Evolutionary conservation across 2,113 vertebrate species (phyloP).

Genomic region (Tor tambroides): DNA sequence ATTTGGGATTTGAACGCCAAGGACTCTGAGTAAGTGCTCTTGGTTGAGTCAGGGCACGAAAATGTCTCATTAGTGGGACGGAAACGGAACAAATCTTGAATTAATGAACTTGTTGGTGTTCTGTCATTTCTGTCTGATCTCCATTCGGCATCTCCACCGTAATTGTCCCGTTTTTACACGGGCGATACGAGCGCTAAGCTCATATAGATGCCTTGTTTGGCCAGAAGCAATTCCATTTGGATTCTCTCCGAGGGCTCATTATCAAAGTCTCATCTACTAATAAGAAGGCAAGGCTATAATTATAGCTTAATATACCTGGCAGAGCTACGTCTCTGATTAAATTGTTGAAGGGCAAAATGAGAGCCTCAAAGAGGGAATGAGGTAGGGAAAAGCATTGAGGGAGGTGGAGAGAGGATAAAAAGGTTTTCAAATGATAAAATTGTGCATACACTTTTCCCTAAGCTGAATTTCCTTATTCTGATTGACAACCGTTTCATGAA

Average conservation of each 20-base stretch:
- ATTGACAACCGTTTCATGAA: slow-evolving; percentile 48
- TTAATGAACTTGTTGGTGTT: slow-evolving; percentile 34
- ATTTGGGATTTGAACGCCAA: slow-evolving; percentile 1
- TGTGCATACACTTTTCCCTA: slow-evolving; percentile 23
- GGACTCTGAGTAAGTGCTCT: background rate
- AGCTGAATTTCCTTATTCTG: slow-evolving; percentile 20
- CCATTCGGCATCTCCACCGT: slow-evolving; percentile 2
- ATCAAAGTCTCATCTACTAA: slow-evolving; percentile 61
- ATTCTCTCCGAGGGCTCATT: slow-evolving; percentile 46
- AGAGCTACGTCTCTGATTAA: slow-evolving; percentile 56
- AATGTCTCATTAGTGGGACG: slow-evolving; percentile 2
- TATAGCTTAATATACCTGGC: slow-evolving; percentile 61
- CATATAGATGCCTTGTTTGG: slow-evolving; percentile 44
- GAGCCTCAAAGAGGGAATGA: slow-evolving; percentile 9
- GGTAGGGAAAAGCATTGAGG: slow-evolving; percentile 1
- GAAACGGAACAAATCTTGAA: slow-evolving; percentile 14
- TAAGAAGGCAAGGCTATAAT: slow-evolving; percentile 59
- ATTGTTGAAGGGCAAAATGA: slow-evolving; percentile 45
- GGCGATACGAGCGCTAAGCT: background rate
- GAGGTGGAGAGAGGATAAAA: background rate
- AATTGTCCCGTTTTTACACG: slow-evolving; percentile 37
- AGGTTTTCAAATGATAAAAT: background rate
- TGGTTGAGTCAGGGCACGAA: background rate
- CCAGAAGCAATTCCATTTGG: slow-evolving; percentile 55
- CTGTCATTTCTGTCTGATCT: slow-evolving; percentile 19